These are phyloP conservation scores for Leptinotarsa texana DNA, from an alignment of 1,140 invertebrate species.

Conservation along the genomic window DNA sequence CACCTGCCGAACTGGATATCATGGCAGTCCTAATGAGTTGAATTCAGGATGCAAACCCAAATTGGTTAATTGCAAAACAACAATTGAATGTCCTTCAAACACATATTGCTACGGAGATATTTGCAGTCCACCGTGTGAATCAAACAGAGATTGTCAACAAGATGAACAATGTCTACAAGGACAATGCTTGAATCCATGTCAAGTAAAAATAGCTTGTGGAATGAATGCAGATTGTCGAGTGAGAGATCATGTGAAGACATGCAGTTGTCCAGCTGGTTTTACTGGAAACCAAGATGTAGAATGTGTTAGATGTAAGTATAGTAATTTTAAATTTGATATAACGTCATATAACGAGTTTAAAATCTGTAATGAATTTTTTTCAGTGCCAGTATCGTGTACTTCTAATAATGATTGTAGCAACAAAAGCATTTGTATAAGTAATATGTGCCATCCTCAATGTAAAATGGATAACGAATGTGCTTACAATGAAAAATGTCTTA, in stretches of 20 bases:
- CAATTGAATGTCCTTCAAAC: constrained; percentile 73
- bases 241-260: constrained; percentile 76
- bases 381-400: constrained; percentile 78
- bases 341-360: background rate
- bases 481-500: constrained; percentile 86
- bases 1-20: constrained; percentile 75
- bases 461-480: constrained; percentile 81
- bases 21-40: constrained; percentile 72
- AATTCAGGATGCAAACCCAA: constrained; percentile 76
- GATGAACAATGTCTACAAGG: constrained; percentile 80
- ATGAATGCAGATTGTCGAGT: constrained; percentile 82
- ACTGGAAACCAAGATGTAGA: constrained; percentile 83
- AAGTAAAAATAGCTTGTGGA: constrained; percentile 77
- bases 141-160: constrained; percentile 77
- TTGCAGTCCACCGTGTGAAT: constrained; percentile 79
- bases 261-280: constrained; percentile 81
- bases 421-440: constrained; percentile 70
- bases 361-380: constrained; percentile 31
- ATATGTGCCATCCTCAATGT: constrained; percentile 78
- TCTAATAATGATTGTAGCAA: constrained; percentile 69
- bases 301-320: constrained; percentile 77
- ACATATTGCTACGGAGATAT: constrained; percentile 81
- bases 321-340: background rate
- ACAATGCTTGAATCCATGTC: constrained; percentile 85
- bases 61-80: constrained; percentile 70